Percentiles rank a stretch among this genome's conserved stretches.
Conservation (phyloP, 64 coral and sea anemone genomes). For the Exaiptasia diaphana region DNA sequence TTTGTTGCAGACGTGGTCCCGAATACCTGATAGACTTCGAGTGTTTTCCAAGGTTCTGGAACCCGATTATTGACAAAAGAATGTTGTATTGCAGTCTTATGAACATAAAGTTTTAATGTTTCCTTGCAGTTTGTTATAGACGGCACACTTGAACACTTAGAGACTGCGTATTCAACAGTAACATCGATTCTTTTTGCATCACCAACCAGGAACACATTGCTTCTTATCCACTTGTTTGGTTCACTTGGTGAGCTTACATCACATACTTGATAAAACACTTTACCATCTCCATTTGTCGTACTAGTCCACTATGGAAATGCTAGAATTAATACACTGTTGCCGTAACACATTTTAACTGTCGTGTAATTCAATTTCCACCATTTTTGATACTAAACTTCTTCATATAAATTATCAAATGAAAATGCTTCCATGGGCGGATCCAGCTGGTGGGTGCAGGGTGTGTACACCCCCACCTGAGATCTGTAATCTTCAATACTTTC, state of each 20-base stretch:
- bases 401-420: too few relatives aligned
- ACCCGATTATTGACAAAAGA: neutral
- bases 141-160: neutral
- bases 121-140: neutral
- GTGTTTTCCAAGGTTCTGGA: neutral
- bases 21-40: neutral
- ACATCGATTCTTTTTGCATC: neutral
- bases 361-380: too few relatives aligned
- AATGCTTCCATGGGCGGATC: too few relatives aligned
- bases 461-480: too few relatives aligned
- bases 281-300: neutral
- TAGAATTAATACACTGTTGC: too few relatives aligned
- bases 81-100: neutral
- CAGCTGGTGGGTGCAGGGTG: too few relatives aligned
- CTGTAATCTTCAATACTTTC: too few relatives aligned
- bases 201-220: neutral
- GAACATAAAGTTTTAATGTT: neutral
- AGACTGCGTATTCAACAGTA: neutral
- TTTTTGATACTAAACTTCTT: too few relatives aligned
- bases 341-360: too few relatives aligned
- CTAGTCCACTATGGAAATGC: neutral
- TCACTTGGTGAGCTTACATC: neutral
- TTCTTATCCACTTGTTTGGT: neutral
- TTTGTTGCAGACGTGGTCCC: neutral
- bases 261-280: neutral